Percentiles rank a stretch among this genome's conserved stretches.
Conservation (phyloP, 2,888 invertebrate genomes). For the Eueremaeus valkanovi region DNA sequence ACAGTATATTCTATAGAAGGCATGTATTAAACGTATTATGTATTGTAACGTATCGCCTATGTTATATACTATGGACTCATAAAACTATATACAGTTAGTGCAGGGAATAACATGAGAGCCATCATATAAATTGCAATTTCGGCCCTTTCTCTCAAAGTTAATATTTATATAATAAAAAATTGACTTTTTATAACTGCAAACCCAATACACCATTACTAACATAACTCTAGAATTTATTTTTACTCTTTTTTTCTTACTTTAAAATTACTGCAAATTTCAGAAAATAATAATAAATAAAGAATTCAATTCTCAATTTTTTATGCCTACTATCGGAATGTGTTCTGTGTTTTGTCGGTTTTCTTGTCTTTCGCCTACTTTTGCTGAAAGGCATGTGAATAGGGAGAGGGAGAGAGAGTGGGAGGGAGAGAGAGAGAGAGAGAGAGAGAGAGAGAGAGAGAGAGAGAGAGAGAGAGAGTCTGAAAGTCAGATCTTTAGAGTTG, state of each 20-base stretch:
- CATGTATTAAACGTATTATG: not conserved
- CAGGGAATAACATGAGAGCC: not conserved
- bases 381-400: conserved; percentile 8
- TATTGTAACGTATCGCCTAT: not conserved
- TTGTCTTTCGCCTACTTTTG: not conserved
- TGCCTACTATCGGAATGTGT: not conserved
- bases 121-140: conserved; percentile 26
- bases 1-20: conserved; percentile 1
- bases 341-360: not conserved
- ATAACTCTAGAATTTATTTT: not conserved
- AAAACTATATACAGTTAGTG: conserved; percentile 2
- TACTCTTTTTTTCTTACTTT: not conserved
- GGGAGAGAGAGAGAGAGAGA: no score
- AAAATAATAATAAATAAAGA: conserved; percentile 24
- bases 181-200: not conserved
- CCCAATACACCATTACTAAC: not conserved
- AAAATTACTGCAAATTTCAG: conserved; percentile 22
- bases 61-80: not conserved
- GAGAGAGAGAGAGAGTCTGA: no score
- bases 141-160: not conserved
- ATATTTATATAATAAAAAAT: conserved; percentile 12
- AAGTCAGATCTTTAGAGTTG: no score
- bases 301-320: conserved; percentile 1
- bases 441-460: no score
- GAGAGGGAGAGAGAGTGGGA: no score